A percentile compares a stretch with the other conserved stretches of the same genome.
Evolutionary conservation across 2,888 invertebrate genomes (phyloP).

Genomic region (Camptogramma bilineatum): DNA sequence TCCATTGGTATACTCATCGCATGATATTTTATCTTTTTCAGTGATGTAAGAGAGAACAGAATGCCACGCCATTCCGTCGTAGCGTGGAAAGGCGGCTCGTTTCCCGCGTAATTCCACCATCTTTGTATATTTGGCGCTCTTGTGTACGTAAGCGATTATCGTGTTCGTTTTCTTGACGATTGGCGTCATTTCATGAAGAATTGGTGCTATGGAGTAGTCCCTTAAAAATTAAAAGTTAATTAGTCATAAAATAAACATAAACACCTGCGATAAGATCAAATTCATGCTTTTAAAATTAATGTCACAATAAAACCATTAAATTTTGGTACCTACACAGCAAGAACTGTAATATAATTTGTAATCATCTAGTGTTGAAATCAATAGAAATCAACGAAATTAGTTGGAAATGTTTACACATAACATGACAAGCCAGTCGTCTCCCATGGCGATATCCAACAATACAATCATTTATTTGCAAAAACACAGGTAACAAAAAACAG

Average conservation of each 20-base stretch:
- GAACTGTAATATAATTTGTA: too few species aligned
- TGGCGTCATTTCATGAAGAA: conserved; percentile 87
- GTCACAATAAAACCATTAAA: too few species aligned
- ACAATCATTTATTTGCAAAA: too few species aligned
- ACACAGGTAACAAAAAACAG: too few species aligned
- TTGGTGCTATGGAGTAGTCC: conserved; percentile 81
- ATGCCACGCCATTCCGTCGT: conserved; percentile 90
- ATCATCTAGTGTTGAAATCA: too few species aligned
- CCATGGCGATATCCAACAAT: too few species aligned
- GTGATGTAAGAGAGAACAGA: conserved; percentile 80
- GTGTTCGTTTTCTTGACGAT: conserved; percentile 86
- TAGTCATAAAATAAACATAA: not conserved
- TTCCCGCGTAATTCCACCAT: conserved; percentile 89
- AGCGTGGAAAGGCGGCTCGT: conserved; percentile 92
- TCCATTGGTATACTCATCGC: conserved; percentile 69
- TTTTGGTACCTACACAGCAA: too few species aligned
- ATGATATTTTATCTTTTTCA: conserved; percentile 69
- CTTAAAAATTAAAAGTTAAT: conserved; percentile 64
- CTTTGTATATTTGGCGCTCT: conserved; percentile 81
- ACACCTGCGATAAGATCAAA: too few species aligned
- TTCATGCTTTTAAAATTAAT: too few species aligned
- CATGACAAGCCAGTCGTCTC: too few species aligned
- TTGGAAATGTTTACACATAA: too few species aligned
- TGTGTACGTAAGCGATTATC: conserved; percentile 89
- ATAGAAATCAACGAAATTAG: too few species aligned